Evolutionary conservation across 1,140 invertebrate species (phyloP).

Genomic region (Gryon sp.): DNA sequence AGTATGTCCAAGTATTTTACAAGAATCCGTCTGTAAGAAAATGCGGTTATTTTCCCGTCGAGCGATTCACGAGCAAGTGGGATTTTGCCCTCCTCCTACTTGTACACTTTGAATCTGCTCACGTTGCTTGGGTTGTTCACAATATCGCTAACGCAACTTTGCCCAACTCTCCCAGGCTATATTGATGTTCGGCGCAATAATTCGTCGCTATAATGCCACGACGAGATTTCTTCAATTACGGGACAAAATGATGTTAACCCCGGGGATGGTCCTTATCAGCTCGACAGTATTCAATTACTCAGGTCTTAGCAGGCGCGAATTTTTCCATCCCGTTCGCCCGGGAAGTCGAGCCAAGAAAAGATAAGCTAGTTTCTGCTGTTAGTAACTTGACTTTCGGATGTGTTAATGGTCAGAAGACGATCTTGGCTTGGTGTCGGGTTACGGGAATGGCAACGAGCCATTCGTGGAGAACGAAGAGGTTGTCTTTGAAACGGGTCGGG

Average conservation of each 20-base stretch:
- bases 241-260: conserved; percentile 20
- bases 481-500: conserved; percentile 68
- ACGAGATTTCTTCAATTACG: conserved; percentile 44
- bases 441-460: conserved; percentile 63
- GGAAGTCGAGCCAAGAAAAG: conserved; percentile 46
- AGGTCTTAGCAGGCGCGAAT: conserved; percentile 28
- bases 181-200: conserved; percentile 28
- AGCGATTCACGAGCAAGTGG: conserved; percentile 59
- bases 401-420: conserved; percentile 65
- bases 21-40: conserved; percentile 67
- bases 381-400: conserved; percentile 59
- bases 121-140: not conserved
- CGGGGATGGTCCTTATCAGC: conserved; percentile 13
- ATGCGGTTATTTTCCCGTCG: conserved; percentile 68
- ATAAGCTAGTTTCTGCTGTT: conserved; percentile 61
- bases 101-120: not conserved
- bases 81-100: conserved; percentile 9
- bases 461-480: conserved; percentile 54
- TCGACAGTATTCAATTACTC: conserved; percentile 49
- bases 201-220: conserved; percentile 22
- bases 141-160: conserved; percentile 28
- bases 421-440: conserved; percentile 49
- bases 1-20: conserved; percentile 73
- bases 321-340: conserved; percentile 23
- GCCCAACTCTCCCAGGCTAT: too few relatives aligned